A percentile compares a stretch with the other conserved stretches of the same genome.
Conservation (phyloP, 2,797 vertebrate genomes). For the Tauraco hartlaubi region DNA sequence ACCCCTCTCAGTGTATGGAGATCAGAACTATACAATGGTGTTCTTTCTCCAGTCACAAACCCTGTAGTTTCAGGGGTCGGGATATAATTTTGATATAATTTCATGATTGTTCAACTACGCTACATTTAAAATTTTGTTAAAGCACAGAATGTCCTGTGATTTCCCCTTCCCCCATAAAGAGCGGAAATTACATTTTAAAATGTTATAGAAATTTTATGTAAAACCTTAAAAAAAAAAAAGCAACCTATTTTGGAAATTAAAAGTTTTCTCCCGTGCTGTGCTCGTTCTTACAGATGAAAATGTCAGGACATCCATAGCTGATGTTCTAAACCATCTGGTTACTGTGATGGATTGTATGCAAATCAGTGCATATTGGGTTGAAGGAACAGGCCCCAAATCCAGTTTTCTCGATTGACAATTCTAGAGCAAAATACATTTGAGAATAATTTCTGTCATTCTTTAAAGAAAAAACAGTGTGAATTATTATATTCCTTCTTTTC, state of each 20-base stretch:
- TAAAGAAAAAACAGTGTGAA: not conserved
- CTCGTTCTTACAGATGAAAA: not conserved
- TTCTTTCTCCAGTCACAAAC: conserved; percentile 14
- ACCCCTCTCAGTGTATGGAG: not conserved
- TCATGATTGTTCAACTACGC: not conserved
- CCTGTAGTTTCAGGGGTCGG: not conserved
- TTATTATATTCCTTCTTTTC: not conserved
- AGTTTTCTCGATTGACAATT: not conserved
- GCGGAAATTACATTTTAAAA: not conserved
- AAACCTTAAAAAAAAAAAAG: not conserved
- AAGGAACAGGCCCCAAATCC: not conserved
- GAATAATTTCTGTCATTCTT: not conserved
- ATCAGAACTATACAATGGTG: conserved; percentile 4
- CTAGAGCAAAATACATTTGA: not conserved
- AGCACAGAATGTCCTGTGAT: not conserved
- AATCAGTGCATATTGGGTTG: not conserved
- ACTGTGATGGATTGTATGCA: not conserved
- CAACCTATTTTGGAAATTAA: not conserved
- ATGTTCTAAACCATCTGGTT: not conserved
- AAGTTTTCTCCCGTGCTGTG: not conserved
- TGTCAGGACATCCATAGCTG: not conserved
- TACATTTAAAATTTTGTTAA: not conserved
- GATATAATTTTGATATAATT: conserved; percentile 24
- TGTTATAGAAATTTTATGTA: not conserved
- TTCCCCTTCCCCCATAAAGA: not conserved